Conservation (phyloP, 1,140 invertebrate species). For the Drosophila kepulauana region DNA sequence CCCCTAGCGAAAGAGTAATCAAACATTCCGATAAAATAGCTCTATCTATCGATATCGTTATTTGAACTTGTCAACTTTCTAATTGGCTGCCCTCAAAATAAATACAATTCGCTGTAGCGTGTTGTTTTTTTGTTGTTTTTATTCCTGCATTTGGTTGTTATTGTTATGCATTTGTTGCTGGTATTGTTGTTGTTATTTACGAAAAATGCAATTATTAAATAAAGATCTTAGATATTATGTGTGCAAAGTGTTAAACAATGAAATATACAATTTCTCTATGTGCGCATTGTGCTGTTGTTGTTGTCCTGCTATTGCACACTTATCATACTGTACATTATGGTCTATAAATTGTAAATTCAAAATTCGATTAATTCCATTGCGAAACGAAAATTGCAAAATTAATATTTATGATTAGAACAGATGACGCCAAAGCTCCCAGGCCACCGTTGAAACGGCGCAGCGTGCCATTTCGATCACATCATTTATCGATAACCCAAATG, state of each 20-base stretch:
- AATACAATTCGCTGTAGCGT: background rate
- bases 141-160: slow-evolving; percentile 54
- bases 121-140: slow-evolving; percentile 35
- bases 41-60: background rate
- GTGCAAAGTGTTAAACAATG: slow-evolving; percentile 66
- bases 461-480: slow-evolving; percentile 10
- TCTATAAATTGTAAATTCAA: slow-evolving; percentile 54
- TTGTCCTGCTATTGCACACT: slow-evolving; percentile 22
- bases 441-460: slow-evolving; percentile 12
- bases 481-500: slow-evolving; percentile 32
- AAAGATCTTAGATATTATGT: slow-evolving; percentile 68
- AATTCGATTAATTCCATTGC: slow-evolving; percentile 70
- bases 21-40: no score
- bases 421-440: slow-evolving; percentile 59
- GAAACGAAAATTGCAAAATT: slow-evolving; percentile 66
- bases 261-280: slow-evolving; percentile 56
- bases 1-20: no score
- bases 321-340: slow-evolving; percentile 74
- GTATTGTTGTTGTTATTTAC: slow-evolving; percentile 60
- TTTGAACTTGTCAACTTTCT: background rate
- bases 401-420: slow-evolving; percentile 79
- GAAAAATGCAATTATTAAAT: slow-evolving; percentile 75
- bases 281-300: slow-evolving; percentile 38
- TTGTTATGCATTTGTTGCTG: slow-evolving; percentile 69
- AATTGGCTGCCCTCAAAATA: slow-evolving; percentile 2